These are phyloP conservation scores for Lasioglossum morio DNA, from an alignment of 2,888 invertebrate species.

Conservation along the genomic window DNA sequence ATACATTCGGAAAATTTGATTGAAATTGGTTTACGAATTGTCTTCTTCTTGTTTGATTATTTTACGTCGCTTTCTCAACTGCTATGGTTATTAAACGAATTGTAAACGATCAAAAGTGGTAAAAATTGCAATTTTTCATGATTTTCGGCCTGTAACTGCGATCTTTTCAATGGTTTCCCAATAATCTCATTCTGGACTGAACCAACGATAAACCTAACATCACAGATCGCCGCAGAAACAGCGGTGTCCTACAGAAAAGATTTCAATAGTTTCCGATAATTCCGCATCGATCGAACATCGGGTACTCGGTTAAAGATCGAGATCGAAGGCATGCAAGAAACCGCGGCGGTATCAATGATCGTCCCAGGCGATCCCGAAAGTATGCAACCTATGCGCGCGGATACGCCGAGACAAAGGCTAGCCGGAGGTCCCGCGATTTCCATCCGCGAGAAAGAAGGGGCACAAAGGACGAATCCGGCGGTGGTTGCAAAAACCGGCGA, in stretches of 20 bases:
- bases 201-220: not conserved
- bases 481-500: slow-evolving; percentile 62
- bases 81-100: too few species aligned
- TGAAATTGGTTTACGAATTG: too few species aligned
- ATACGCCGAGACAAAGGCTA: slow-evolving; percentile 4
- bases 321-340: not conserved
- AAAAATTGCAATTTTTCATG: too few species aligned
- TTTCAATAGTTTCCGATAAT: not conserved
- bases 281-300: not conserved
- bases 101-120: too few species aligned
- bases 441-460: slow-evolving; percentile 20
- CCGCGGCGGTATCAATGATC: not conserved
- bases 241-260: too few species aligned
- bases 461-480: slow-evolving; percentile 30
- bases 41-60: too few species aligned
- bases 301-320: not conserved
- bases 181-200: not conserved
- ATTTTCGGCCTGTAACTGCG: too few species aligned
- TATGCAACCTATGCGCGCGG: not conserved
- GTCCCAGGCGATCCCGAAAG: not conserved
- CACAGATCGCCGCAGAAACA: not conserved
- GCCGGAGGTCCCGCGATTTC: slow-evolving; percentile 3
- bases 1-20: too few species aligned
- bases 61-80: too few species aligned
- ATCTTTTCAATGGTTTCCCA: too few species aligned